Percentiles rank a stretch among this genome's conserved stretches.
Conservation (phyloP, 2,888 invertebrate species). For the Baronia brevicornis region DNA sequence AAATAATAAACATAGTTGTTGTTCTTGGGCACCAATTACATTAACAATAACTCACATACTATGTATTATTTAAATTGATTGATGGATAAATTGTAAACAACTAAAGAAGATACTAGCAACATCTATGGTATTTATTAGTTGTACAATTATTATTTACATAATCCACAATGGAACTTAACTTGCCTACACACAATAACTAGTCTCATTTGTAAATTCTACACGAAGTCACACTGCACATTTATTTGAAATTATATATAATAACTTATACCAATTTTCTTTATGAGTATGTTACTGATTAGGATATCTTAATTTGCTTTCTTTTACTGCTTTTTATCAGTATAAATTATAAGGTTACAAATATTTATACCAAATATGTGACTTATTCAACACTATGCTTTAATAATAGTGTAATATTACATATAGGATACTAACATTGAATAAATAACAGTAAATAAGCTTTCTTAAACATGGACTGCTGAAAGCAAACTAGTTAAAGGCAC, state of each 20-base stretch:
- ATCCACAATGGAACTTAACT: conserved; percentile 40
- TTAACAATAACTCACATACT: no score
- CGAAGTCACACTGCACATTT: conserved; percentile 58
- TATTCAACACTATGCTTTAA: conserved; percentile 12
- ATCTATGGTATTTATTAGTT: conserved; percentile 31
- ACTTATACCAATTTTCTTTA: conserved; percentile 35
- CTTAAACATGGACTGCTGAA: conserved; percentile 43
- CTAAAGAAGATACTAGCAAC: conserved; percentile 36
- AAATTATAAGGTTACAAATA: conserved; percentile 16
- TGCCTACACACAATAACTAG: conserved; percentile 64
- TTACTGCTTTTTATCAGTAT: conserved; percentile 4
- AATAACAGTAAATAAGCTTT: conserved; percentile 35
- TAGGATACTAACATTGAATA: conserved; percentile 25
- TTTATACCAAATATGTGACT: conserved; percentile 15
- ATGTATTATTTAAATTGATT: no score
- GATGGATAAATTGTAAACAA: conserved; percentile 8
- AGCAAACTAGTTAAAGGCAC: conserved; percentile 62
- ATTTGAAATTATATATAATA: conserved; percentile 36
- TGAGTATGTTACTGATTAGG: conserved; percentile 39
- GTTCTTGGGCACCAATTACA: no score
- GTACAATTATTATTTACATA: conserved; percentile 53
- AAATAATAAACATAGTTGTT: no score
- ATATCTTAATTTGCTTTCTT: conserved; percentile 1
- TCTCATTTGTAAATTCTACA: conserved; percentile 42
- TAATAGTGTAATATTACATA: conserved; percentile 21